Evolutionary conservation across 2,888 invertebrate genomes (phyloP), one percentile per base, ranked within the genome.

Genomic region (Nymphalis urticae): DNA sequence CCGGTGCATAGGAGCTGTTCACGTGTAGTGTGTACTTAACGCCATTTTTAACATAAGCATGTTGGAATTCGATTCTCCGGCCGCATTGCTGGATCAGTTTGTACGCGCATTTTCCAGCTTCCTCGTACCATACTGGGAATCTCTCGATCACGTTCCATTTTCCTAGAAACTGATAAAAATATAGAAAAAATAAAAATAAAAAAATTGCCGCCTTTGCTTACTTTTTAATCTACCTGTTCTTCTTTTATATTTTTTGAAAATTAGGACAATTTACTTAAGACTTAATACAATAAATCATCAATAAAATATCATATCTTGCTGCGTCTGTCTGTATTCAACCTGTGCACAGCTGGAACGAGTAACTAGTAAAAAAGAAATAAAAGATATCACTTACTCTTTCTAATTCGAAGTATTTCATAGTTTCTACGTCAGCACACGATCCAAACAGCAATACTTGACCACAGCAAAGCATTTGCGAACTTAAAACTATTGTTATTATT

Each of bases 101-200:
- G 75, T 82, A 85, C 0, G 91, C 85, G 70, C 92, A 92, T 0
- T 82, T 71, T 0, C 89, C 87, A 5, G 75, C 68, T 4, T 82
- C 75, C 54, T 92, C 90, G 69, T 87, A 92, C 90, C 89, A 91
- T 0, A 82, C 79, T 0, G 91, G 91, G 61, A 86, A 89, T 1
- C 89, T 80, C 64, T 90, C 83, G 21, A 90, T 83, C 65, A 87
- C 90, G 64, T 86, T 87, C 92, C 92, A 92, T 66, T 78, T 77
- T 0, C 92, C 92, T 1, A 89, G 78, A 62, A 92, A 92, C 92
- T 92, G 83, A 8, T 82, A 84, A 0, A 16, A 21, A 27, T 32
- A 62, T 36, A 2, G 13, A n/a, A n/a, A n/a, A n/a, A n/a, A n/a
- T n/a, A n/a, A n/a, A n/a, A n/a, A n/a, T n/a, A n/a, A n/a, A n/a